These are phyloP conservation scores for Megastigmus dorsalis DNA, from an alignment of 2,888 invertebrate species.

Conservation along the genomic window DNA sequence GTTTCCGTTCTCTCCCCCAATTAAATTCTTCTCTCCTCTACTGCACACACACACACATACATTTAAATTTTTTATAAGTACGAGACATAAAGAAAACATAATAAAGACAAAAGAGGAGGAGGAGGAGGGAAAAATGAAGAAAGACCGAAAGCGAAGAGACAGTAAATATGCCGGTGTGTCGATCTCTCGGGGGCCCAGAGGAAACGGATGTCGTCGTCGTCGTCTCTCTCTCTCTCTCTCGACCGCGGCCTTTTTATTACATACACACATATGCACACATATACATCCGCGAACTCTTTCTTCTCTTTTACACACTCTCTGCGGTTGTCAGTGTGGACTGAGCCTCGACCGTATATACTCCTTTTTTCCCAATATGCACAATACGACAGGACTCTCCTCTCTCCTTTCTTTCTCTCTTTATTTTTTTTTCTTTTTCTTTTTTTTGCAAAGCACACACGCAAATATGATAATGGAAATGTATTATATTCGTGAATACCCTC, in stretches of 20 bases:
- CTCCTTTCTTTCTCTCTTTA: no score
- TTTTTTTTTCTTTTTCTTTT: no score
- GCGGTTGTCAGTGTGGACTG: not conserved
- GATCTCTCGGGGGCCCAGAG: conserved; percentile 19
- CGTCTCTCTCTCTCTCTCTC: not conserved
- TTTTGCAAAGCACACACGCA: no score
- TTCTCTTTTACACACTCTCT: not conserved
- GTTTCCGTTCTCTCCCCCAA: conserved; percentile 14
- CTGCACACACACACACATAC: not conserved
- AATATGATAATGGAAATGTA: no score
- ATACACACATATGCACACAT: not conserved
- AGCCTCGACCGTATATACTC: not conserved
- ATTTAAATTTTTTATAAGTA: not conserved
- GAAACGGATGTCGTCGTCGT: conserved; percentile 38
- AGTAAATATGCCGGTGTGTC: conserved; percentile 40
- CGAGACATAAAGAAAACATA: conserved; percentile 6
- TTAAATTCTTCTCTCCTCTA: conserved; percentile 9
- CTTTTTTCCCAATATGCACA: not conserved
- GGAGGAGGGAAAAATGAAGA: not conserved
- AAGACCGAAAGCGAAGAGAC: not conserved
- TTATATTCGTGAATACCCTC: no score
- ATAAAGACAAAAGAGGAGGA: not conserved
- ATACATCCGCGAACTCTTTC: not conserved
- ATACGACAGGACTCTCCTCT: no score
- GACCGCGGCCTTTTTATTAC: not conserved